These are phyloP conservation scores for Sturmia bella DNA, from an alignment of 2,888 invertebrate species.

Conservation along the genomic window DNA sequence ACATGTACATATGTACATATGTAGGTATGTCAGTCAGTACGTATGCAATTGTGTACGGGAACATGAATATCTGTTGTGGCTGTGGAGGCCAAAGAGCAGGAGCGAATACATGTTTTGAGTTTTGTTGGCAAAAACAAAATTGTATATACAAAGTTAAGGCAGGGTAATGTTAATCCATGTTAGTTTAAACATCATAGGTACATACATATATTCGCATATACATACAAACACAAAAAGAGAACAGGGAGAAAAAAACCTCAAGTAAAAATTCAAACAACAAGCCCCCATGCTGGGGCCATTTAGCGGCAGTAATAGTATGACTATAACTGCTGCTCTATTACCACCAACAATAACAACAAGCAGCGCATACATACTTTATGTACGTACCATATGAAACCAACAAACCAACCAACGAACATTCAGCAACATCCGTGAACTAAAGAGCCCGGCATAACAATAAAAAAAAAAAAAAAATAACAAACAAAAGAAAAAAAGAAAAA, in stretches of 20 bases:
- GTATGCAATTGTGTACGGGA: conserved; percentile 8
- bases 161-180: conserved; percentile 61
- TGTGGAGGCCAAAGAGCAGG: conserved; percentile 44
- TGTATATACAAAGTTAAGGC: conserved; percentile 35
- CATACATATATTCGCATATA: not conserved
- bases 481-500: not conserved
- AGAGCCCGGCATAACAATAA: conserved; percentile 34
- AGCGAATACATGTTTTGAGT: conserved; percentile 39
- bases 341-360: conserved; percentile 56
- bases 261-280: conserved; percentile 51
- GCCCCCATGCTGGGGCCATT: conserved; percentile 68
- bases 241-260: conserved; percentile 14
- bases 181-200: conserved; percentile 40
- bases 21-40: no score
- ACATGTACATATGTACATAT: no score
- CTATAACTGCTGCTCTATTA: conserved; percentile 62
- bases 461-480: not conserved
- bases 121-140: conserved; percentile 14
- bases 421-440: conserved; percentile 30
- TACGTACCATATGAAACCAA: conserved; percentile 6
- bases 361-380: not conserved
- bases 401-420: conserved; percentile 21
- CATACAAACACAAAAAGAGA: conserved; percentile 23
- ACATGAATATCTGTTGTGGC: conserved; percentile 23
- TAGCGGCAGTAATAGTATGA: conserved; percentile 64